Evolutionary conservation across 1,140 invertebrate genomes (phyloP), one percentile per base, ranked within the genome.

Genomic region (Scaptomyza pallida): DNA sequence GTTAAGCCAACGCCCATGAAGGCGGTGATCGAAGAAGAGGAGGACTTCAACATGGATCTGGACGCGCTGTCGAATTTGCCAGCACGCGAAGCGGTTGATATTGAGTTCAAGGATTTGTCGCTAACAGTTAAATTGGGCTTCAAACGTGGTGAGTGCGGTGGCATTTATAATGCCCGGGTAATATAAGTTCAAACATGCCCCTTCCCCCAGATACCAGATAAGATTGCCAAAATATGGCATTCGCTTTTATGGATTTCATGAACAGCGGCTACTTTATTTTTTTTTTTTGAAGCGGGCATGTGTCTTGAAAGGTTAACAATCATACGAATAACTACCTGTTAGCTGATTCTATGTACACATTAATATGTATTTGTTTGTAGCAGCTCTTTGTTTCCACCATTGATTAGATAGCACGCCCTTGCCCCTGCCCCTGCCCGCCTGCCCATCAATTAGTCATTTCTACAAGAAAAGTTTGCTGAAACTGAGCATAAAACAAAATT

Each of bases 71-170:
- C 92, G 44, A 92, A 92, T 73, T 74, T 93, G 33, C 93, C 93
- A 0, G 83, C 82, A 3, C 91, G 91, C 33, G 92, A 94, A 15
- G 93, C 93, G 0, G 92, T 96, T n/a, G 94, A 96, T 75, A 94
- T 96, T 30, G 92, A 93, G 19, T 96, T 96, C 80, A 93, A 94
- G 16, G 93, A 96, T 61, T 93, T 96, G 60, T 93, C 92, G 1
- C 95, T 94, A 70, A 95, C 93, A 0, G 95, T 95, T 9, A 94
- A 93, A 10, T 92, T 95, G 19, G 95, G 95, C 56, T 94, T 94
- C 68, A 93, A 93, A 78, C 95, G 94, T 94, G 95, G 95, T 95
- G 54, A 88, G 82, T 61, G 21, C 16, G 13, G 9, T 15, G 35
- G 5, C 26, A 26, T 72, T 75, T 77, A 73, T 47, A 47, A 65